phyloP scores from a whole-genome alignment of 64 coral and sea anemone species.

The Porites australiensis region DNA sequence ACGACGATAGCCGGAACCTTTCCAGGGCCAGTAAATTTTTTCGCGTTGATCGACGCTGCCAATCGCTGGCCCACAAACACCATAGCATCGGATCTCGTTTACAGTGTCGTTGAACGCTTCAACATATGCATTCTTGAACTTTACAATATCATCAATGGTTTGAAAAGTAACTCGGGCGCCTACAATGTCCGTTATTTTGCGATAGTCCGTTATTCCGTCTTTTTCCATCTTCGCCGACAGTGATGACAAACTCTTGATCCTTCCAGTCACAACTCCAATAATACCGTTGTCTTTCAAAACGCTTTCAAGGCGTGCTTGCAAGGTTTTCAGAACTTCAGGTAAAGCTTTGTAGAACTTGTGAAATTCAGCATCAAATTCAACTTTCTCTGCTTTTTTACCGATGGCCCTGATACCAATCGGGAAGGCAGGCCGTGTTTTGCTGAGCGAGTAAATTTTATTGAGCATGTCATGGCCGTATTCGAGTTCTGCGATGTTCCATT shows the following conservation, averaged over 20 bases:
- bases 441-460: too few species aligned
- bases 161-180: conserved; percentile 41
- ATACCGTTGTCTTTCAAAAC: too few species aligned
- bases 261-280: too few species aligned
- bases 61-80: conserved; percentile 29
- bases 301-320: too few species aligned
- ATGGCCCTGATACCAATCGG: too few species aligned
- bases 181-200: too few species aligned
- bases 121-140: conserved; percentile 16
- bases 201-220: too few species aligned
- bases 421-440: background rate
- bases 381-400: background rate
- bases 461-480: background rate
- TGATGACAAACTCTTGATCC: too few species aligned
- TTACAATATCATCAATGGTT: background rate
- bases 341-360: conserved; percentile 10
- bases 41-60: background rate
- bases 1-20: conserved; percentile 39
- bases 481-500: background rate
- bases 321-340: background rate
- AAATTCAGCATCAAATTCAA: background rate
- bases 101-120: background rate
- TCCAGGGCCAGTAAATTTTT: conserved; percentile 52
- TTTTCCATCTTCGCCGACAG: too few species aligned
- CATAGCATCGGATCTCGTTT: conserved; percentile 41